Base-by-base conservation (phyloP, 2,888 invertebrate genomes). In the Pocota personata region DNA sequence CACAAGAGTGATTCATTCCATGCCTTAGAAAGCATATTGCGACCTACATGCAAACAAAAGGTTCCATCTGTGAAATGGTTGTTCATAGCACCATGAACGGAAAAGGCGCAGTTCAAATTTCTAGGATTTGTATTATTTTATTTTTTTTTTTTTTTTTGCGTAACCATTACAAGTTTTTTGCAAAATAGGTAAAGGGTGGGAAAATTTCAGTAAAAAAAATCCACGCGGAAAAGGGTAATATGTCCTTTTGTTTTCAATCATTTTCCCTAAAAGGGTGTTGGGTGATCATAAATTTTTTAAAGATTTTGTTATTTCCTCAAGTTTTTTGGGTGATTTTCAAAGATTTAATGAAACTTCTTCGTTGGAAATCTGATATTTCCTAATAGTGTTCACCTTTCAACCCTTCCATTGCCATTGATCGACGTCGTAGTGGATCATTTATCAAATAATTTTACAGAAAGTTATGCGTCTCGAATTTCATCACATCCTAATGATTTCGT, bases 311-410 rank as follows among this genome's bases (percentile, higher is more conserved):
- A 21, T 71, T 69, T 69, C 30, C 60, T 83, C 7, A 2, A 2
- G 8, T 16, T 77, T 77, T 52, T 14, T 43, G 16, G 50, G 16
- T 46, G 43, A 48, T 60, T 67, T 60, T 50, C 16, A 48, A 14
- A 32, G 57, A 58, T 77, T 72, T 35, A 50, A 46, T 24, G 32
- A 14, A 64, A 46, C 35, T 62, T 69, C 62, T 35, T 52, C 19
- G 12, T n/a, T 21, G 24, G 86, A 82, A 82, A 86, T 76, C 14
- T n/a, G 82, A 86, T 82, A 64, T 46, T 32, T 86, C 67, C 77
- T 82, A 86, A 86, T 86, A 82, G 82, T 77, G 71, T 77, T 86
- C 72, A 82, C 76, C 82, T 86, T 60, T 77, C 32, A 86, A 82
- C 86, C 86, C 76, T 76, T 66, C 66, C 32, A 10, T 43, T 8